phyloP scores from a whole-genome alignment of 2,113 vertebrate species.

The Colaptes auratus region DNA sequence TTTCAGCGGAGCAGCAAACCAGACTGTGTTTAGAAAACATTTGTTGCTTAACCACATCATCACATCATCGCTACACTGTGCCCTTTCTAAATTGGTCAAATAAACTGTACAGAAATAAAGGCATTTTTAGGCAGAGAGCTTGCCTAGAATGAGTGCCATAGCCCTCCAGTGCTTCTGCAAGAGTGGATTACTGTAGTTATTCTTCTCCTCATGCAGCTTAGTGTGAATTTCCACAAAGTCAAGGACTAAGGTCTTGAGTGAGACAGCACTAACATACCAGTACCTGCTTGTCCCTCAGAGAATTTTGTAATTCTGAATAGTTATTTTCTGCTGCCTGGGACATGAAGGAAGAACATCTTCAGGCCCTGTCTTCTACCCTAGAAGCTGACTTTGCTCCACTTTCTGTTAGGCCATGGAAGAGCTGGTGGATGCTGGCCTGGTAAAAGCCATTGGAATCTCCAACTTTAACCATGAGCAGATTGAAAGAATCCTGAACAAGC shows the following conservation, averaged over 20 bases:
- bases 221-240: neutral
- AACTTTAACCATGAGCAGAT: constrained; percentile 88
- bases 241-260: neutral
- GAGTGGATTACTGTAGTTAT: rapidly evolving
- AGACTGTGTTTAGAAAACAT: neutral
- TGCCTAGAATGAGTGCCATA: neutral
- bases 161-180: neutral
- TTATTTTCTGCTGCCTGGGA: neutral
- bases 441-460: constrained; percentile 90
- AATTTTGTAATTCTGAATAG: neutral
- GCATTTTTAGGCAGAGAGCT: neutral
- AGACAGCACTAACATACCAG: neutral
- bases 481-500: constrained; percentile 86
- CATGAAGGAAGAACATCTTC: neutral
- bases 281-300: neutral
- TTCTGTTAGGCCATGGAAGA: constrained; percentile 89
- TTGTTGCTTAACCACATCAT: neutral
- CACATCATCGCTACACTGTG: no score
- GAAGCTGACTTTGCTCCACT: neutral
- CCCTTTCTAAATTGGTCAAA: neutral
- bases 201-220: neutral
- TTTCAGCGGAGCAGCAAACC: neutral
- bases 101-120: neutral
- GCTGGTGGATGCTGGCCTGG: constrained; percentile 87
- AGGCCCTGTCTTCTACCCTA: neutral